Percentiles rank a stretch among this genome's conserved stretches.
Conservation (phyloP, 2,797 vertebrate species). For the Acanthis flammea region DNA sequence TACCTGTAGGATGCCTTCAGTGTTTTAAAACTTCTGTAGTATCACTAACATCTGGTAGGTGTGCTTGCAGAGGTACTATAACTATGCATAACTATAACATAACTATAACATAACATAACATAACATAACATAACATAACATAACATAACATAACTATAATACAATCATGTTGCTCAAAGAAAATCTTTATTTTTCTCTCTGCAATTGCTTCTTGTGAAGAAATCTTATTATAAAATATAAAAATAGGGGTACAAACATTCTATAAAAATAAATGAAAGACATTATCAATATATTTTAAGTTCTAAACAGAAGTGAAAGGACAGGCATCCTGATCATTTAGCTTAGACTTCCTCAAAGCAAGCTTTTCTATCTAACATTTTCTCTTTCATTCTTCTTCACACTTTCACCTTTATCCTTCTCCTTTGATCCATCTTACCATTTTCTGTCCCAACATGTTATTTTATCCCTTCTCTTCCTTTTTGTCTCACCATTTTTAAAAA, state of each 20-base stretch:
- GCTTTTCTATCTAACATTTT: neutral
- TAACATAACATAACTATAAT: neutral
- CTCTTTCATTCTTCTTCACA: neutral
- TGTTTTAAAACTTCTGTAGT: neutral
- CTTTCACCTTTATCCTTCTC: neutral
- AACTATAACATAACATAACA: neutral
- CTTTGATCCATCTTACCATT: neutral
- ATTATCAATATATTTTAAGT: neutral
- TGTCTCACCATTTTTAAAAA: fast-evolving
- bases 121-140: too few species aligned
- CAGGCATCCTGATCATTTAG: neutral
- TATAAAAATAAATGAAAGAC: neutral
- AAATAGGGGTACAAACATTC: fast-evolving
- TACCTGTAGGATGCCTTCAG: neutral
- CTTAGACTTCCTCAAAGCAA: neutral
- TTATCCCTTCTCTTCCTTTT: neutral
- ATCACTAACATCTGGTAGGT: neutral
- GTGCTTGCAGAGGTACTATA: neutral
- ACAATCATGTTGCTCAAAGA: neutral
- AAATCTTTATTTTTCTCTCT: neutral
- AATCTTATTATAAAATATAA: neutral
- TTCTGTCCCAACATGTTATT: neutral
- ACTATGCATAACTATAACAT: neutral
- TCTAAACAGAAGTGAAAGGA: neutral
- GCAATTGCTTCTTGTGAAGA: neutral